Conservation (phyloP, 2,113 vertebrate genomes). For the Oreochromis aureus region DNA sequence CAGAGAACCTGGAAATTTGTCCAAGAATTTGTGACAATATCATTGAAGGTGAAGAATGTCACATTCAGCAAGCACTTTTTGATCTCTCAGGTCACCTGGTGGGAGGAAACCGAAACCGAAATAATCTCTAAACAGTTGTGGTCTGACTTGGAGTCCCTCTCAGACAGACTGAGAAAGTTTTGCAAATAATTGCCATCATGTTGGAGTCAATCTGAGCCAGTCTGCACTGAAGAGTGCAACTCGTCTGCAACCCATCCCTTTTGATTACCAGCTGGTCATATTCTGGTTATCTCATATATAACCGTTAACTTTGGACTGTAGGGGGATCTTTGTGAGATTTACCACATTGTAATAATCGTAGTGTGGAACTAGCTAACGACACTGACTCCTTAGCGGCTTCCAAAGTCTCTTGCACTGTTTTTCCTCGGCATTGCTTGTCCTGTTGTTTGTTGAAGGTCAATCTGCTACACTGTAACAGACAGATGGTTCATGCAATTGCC, state of each 20-base stretch:
- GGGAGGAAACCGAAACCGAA: background rate
- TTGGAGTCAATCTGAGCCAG: background rate
- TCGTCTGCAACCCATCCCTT: background rate
- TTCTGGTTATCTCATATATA: background rate
- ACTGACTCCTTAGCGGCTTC: background rate
- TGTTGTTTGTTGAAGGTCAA: background rate
- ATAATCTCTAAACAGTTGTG: background rate
- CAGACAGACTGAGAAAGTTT: background rate
- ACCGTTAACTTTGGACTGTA: background rate
- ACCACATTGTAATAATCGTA: background rate
- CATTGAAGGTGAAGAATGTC: background rate
- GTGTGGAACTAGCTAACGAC: background rate
- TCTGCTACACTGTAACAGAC: background rate
- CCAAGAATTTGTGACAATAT: background rate
- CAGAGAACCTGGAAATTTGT: background rate
- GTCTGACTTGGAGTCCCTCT: background rate
- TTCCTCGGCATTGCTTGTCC: background rate
- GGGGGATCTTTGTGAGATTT: background rate
- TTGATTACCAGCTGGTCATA: background rate
- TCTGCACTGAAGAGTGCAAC: background rate
- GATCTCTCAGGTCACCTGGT: background rate
- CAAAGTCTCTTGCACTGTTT: background rate
- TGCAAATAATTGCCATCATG: background rate
- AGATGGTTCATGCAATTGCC: background rate
- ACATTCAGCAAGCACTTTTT: background rate